Conservation (phyloP, 2,888 invertebrate genomes). For the Thera britannica region DNA sequence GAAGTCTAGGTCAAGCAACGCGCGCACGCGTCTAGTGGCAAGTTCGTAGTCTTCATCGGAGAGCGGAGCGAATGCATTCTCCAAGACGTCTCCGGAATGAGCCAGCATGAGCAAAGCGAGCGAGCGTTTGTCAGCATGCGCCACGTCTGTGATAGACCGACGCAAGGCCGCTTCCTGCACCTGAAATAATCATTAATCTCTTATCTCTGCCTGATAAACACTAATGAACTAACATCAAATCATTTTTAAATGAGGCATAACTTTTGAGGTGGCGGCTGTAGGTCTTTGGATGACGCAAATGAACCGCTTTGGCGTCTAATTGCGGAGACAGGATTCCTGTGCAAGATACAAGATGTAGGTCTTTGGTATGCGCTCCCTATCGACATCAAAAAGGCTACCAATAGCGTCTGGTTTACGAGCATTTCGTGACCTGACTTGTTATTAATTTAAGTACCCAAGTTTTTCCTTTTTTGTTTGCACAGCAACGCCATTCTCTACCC, state of each 20-base stretch:
- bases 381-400: too few species aligned
- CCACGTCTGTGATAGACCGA: constrained; percentile 98
- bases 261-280: too few species aligned
- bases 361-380: too few species aligned
- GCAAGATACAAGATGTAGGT: too few species aligned
- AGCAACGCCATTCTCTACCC: too few species aligned
- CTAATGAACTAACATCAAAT: not conserved
- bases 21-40: constrained; percentile 98
- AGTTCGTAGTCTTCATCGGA: constrained; percentile 99
- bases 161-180: constrained; percentile 98
- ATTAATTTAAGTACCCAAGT: too few species aligned
- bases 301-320: too few species aligned
- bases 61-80: constrained; percentile 99
- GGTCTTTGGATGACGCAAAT: too few species aligned
- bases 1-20: constrained; percentile 97
- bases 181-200: constrained; percentile 65
- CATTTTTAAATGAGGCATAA: not conserved
- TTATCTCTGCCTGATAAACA: constrained; percentile 1
- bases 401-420: too few species aligned
- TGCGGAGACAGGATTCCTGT: too few species aligned
- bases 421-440: too few species aligned
- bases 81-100: constrained; percentile 99
- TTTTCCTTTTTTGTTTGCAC: too few species aligned
- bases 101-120: constrained; percentile 97
- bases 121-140: constrained; percentile 98